Evolutionary conservation across 2,797 vertebrate species (phyloP).

Genomic region (Hydrocynus forskahlii): DNA sequence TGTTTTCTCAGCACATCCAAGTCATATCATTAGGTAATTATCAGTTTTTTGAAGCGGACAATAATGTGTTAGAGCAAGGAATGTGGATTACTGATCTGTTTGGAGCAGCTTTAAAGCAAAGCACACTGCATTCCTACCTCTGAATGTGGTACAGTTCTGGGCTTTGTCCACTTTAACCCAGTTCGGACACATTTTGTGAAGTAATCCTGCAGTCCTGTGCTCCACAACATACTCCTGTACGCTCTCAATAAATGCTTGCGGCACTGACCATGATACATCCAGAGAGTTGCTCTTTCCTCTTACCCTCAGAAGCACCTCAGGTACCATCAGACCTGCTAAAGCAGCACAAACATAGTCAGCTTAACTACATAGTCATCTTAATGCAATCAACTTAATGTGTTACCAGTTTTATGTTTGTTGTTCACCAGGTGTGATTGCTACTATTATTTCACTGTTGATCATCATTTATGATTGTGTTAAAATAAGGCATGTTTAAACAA

Average conservation of each 20-base stretch:
- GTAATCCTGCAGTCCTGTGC: constrained; percentile 61
- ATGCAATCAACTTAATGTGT: not conserved
- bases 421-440: not conserved
- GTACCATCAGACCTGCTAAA: constrained; percentile 55
- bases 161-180: constrained; percentile 72
- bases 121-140: constrained; percentile 64
- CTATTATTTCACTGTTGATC: too few species aligned
- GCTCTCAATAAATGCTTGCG: not conserved
- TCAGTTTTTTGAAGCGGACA: not conserved
- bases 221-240: constrained; percentile 73
- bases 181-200: constrained; percentile 59
- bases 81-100: too few species aligned
- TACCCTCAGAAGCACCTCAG: constrained; percentile 35
- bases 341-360: constrained; percentile 43
- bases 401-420: not conserved
- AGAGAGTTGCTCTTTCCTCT: constrained; percentile 58
- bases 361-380: not conserved
- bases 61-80: too few species aligned
- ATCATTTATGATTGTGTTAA: too few species aligned
- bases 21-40: not conserved
- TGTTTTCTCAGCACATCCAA: not conserved
- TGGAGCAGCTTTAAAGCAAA: too few species aligned
- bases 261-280: constrained; percentile 67
- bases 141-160: constrained; percentile 51
- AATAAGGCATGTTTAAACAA: too few species aligned